A percentile compares a stretch with the other conserved stretches of the same genome.
These are phyloP conservation scores for Heliconius melpomene DNA, from an alignment of 1,140 invertebrate species.

Conservation along the genomic window DNA sequence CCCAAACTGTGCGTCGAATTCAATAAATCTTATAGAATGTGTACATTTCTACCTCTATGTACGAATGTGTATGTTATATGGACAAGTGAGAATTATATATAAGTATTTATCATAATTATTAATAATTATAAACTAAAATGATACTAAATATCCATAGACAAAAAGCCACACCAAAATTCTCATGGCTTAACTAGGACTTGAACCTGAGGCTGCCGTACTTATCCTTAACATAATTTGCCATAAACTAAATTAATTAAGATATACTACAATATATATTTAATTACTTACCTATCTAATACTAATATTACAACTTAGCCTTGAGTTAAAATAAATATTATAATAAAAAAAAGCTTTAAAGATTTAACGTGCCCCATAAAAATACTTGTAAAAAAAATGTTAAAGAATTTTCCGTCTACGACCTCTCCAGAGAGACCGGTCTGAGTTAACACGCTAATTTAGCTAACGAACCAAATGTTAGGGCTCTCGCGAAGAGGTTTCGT, in stretches of 20 bases:
- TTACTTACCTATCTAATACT: background rate
- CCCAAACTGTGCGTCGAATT: background rate
- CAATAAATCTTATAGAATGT: conserved; percentile 1
- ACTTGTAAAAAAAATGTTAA: conserved; percentile 15
- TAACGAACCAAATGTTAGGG: conserved; percentile 66
- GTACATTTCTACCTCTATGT: background rate
- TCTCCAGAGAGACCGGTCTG: conserved; percentile 58
- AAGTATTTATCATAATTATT: background rate
- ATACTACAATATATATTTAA: background rate
- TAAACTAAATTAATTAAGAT: no score
- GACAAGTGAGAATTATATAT: no score
- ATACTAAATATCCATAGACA: no score
- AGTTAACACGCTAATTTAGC: conserved; percentile 68
- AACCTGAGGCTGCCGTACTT: no score
- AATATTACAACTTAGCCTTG: background rate
- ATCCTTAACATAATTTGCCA: no score
- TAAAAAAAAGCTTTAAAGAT: background rate
- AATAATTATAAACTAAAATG: background rate
- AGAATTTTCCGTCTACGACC: conserved; percentile 34
- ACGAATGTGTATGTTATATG: no score
- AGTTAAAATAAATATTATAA: background rate
- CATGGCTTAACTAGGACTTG: no score
- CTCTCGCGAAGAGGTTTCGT: conserved; percentile 55
- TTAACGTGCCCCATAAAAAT: conserved; percentile 21
- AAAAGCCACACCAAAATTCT: no score